phyloP scores from a whole-genome alignment of 2,113 vertebrate genomes.

The Pimephales promelas region DNA sequence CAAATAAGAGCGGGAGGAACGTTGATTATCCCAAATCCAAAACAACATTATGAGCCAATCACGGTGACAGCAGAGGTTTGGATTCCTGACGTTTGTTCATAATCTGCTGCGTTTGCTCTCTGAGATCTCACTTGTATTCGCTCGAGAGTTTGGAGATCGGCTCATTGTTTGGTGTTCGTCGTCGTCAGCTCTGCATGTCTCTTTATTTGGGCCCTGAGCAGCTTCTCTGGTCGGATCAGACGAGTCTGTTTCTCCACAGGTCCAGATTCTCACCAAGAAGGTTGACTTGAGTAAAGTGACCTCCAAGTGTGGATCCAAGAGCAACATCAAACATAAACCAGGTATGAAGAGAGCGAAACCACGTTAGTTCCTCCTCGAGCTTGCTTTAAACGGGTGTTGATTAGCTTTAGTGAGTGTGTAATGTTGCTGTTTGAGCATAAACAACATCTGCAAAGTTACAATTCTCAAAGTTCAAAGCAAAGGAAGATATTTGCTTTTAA shows the following conservation, averaged over 20 bases:
- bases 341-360: constrained; percentile 70
- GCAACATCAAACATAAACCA: constrained; percentile 92
- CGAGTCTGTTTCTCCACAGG: constrained; percentile 69
- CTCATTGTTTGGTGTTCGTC: neutral
- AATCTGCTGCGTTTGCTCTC: neutral
- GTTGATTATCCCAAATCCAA: neutral
- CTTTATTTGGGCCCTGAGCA: neutral
- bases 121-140: neutral
- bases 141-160: neutral
- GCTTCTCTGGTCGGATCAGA: neutral
- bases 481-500: too few species aligned
- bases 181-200: neutral
- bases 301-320: constrained; percentile 93
- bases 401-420: too few species aligned
- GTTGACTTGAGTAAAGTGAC: constrained; percentile 93
- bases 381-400: too few species aligned
- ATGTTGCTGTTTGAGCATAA: too few species aligned
- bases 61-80: constrained; percentile 4
- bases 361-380: neutral
- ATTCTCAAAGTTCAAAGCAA: too few species aligned
- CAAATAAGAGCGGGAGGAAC: constrained; percentile 7
- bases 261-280: constrained; percentile 94
- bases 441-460: too few species aligned
- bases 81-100: neutral
- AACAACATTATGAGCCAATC: neutral